Conservation (phyloP, 2,797 vertebrate genomes). For the Anguilla pacifica region DNA sequence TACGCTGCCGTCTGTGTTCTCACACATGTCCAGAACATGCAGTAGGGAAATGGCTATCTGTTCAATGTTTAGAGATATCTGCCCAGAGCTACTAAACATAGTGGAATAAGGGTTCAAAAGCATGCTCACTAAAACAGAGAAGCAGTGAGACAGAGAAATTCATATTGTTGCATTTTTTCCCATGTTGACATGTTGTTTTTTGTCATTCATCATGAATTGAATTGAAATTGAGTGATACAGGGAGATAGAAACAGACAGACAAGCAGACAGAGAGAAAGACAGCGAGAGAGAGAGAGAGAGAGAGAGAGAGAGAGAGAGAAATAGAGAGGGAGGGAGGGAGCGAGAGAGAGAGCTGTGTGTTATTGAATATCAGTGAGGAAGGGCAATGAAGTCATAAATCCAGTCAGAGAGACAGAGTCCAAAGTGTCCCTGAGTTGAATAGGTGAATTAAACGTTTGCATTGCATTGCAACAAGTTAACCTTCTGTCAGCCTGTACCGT, state of each 20-base stretch:
- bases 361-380: conserved; percentile 8
- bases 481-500: not conserved
- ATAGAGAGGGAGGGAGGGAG: not conserved
- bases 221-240: too few species aligned
- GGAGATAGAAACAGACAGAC: not conserved
- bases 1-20: conserved; percentile 67
- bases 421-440: conserved; percentile 43
- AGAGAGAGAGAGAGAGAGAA: not conserved
- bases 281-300: not conserved
- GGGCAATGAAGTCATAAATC: conserved; percentile 45
- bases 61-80: not conserved
- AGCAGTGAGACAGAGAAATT: not conserved
- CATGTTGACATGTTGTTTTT: too few species aligned
- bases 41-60: conserved; percentile 17
- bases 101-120: not conserved
- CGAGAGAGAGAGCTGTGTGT: not conserved
- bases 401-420: conserved; percentile 42
- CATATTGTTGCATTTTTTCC: too few species aligned
- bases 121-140: not conserved
- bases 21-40: conserved; percentile 52
- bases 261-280: not conserved
- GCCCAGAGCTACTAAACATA: not conserved
- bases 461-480: conserved; percentile 5
- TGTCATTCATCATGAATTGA: too few species aligned
- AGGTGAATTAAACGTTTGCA: conserved; percentile 43